phyloP scores from a whole-genome alignment of 2,888 invertebrate species.

The Nemoura dubitans region DNA sequence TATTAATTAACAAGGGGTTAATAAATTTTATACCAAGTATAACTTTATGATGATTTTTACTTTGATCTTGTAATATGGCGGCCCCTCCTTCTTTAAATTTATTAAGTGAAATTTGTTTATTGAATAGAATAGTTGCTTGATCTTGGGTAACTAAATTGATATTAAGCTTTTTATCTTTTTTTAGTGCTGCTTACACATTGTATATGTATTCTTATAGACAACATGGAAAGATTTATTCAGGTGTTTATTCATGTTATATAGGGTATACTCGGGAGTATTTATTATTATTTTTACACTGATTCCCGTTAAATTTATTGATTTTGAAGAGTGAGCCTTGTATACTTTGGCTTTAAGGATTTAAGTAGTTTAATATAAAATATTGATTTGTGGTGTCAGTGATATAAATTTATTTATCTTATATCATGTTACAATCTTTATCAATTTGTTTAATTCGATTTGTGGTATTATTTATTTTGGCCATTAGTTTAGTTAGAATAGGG shows the following conservation, averaged over 20 bases:
- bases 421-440: constrained; percentile 62
- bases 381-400: constrained; percentile 74
- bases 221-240: constrained; percentile 67
- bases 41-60: constrained; percentile 66
- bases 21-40: constrained; percentile 68
- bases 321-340: constrained; percentile 65
- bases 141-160: constrained; percentile 63
- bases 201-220: constrained; percentile 71
- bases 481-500: constrained; percentile 58
- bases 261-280: constrained; percentile 67
- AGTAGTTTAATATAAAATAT: constrained; percentile 74
- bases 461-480: constrained; percentile 62
- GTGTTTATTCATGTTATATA: constrained; percentile 63
- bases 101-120: constrained; percentile 71
- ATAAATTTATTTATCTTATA: constrained; percentile 64
- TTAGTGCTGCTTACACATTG: constrained; percentile 72
- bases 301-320: constrained; percentile 71
- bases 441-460: constrained; percentile 66
- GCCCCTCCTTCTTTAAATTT: constrained; percentile 75
- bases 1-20: constrained; percentile 66
- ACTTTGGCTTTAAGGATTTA: constrained; percentile 68
- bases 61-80: constrained; percentile 71
- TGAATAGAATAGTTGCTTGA: constrained; percentile 68
- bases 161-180: constrained; percentile 69
- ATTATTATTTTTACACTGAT: constrained; percentile 69